A percentile compares a stretch with the other conserved stretches of the same genome.
phyloP scores from a whole-genome alignment of 2,113 vertebrate species.

The Poicephalus gulielmi region DNA sequence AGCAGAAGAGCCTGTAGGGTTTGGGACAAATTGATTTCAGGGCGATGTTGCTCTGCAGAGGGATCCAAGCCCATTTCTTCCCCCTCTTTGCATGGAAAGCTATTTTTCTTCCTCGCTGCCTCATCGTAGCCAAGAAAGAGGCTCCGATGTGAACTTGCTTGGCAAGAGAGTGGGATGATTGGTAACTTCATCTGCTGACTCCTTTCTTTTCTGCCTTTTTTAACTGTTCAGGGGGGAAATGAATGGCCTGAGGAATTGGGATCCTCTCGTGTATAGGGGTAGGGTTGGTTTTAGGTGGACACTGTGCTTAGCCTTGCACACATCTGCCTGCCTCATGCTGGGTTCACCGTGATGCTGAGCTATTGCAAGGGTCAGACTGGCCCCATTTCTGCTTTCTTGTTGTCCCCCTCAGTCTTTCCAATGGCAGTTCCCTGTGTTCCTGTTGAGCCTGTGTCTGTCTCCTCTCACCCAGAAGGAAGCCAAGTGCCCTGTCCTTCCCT shows the following conservation, averaged over 20 bases:
- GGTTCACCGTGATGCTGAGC: fast-evolving
- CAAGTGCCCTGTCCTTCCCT: background rate
- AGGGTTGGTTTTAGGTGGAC: background rate
- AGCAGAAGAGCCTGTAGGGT: conserved; percentile 17
- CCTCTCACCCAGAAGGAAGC: conserved; percentile 26
- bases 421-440: background rate
- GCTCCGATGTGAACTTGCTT: conserved; percentile 40
- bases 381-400: background rate
- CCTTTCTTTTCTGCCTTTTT: background rate
- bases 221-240: background rate
- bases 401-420: background rate
- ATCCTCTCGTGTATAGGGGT: background rate
- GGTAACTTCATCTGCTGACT: conserved; percentile 50
- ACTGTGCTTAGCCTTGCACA: background rate
- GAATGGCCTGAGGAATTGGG: background rate
- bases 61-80: conserved; percentile 46
- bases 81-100: conserved; percentile 38
- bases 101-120: conserved; percentile 46
- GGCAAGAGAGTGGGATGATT: conserved; percentile 22
- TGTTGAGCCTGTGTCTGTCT: background rate
- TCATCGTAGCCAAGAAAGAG: conserved; percentile 60
- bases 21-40: conserved; percentile 41
- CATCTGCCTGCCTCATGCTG: fast-evolving
- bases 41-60: background rate
- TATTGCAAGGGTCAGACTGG: fast-evolving